phyloP scores from a whole-genome alignment of 1,140 invertebrate genomes.

The Drosophila ohnishii region DNA sequence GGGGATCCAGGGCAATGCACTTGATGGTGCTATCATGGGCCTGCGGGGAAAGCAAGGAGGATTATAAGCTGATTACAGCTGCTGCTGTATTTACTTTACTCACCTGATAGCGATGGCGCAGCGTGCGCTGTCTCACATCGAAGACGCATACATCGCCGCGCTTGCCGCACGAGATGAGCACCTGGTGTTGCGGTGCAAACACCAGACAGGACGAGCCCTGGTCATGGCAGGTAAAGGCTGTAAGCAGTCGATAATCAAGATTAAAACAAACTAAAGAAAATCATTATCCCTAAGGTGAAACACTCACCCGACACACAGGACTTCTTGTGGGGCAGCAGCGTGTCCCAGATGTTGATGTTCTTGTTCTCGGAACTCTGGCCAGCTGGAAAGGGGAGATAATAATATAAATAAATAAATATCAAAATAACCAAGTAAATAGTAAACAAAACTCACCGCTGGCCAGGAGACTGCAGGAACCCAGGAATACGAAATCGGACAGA shows the following conservation, averaged over 20 bases:
- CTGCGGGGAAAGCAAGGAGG: constrained; percentile 60
- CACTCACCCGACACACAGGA: constrained; percentile 92
- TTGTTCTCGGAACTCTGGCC: constrained; percentile 98
- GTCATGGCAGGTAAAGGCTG: constrained; percentile 95
- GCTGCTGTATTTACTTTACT: not conserved
- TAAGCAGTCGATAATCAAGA: not conserved
- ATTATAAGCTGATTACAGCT: fast-evolving
- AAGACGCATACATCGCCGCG: constrained; percentile 98
- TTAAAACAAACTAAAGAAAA: not conserved
- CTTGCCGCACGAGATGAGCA: constrained; percentile 96
- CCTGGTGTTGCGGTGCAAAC: constrained; percentile 96
- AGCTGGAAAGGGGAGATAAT: constrained; percentile 83
- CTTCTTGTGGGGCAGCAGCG: constrained; percentile 96
- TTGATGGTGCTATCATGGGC: constrained; percentile 97
- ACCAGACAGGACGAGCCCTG: constrained; percentile 94
- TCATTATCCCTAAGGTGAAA: not conserved
- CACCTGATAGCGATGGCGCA: constrained; percentile 92
- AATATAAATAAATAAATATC: not conserved
- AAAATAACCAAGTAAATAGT: not conserved
- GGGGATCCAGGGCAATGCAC: constrained; percentile 96
- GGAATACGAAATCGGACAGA: constrained; percentile 98
- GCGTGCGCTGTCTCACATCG: constrained; percentile 94
- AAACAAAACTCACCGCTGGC: constrained; percentile 88
- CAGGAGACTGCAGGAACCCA: constrained; percentile 97
- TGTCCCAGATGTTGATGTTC: constrained; percentile 99